Base-by-base conservation (phyloP, 2,797 vertebrate genomes). In the Lycodopsis pacificus region DNA sequence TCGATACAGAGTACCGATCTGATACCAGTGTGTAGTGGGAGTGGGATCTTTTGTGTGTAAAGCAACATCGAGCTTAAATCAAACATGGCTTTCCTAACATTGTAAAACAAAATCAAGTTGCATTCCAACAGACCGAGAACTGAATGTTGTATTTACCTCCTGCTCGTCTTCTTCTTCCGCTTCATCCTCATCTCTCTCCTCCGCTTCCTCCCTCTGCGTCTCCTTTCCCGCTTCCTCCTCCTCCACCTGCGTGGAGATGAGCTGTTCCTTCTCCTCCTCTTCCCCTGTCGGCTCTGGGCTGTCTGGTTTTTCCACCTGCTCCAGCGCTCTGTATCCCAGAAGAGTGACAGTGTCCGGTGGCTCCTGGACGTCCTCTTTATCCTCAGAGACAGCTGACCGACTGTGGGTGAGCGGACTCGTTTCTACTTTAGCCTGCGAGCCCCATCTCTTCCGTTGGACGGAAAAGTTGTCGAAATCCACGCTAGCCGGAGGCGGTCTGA, bases 401-500 rank as follows among this genome's bases (percentile, higher is more conserved):
- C 27, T 70, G 20, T 12, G 62, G 38, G 36, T 1, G 0, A 22
- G 32, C 0, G 81, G 67, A 22, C 19, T 42, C 0, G 61, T n/a
- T 36, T 87, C 68, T 20, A 0, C 57, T 79, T 76, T 88, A 0
- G 61, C 5, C 32, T 19, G 34, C 4, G 85, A 73, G 38, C 83
- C 82, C 86, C 91, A 77, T 73, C 68, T 79, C 53, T 56, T 77
- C 0, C 89, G 81, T 76, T 91, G 93, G 65, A 92, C 94, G 0
- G 93, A 95, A 27, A 92, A 94, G 65, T 95, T 93, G 0, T 95
- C 94, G 56, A 86, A 94, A 3, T 84, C 76, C 27, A 93, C 69
- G 0, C 80, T 49, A 0, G 65, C 7, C 25, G n/a, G 5, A 32
- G 79, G 1, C n/a, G 69, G 61, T 15, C 13, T 86, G 66, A 93